These are phyloP conservation scores for Phrixothrix hirtus DNA, from an alignment of 2,888 invertebrate genomes.

Conservation along the genomic window DNA sequence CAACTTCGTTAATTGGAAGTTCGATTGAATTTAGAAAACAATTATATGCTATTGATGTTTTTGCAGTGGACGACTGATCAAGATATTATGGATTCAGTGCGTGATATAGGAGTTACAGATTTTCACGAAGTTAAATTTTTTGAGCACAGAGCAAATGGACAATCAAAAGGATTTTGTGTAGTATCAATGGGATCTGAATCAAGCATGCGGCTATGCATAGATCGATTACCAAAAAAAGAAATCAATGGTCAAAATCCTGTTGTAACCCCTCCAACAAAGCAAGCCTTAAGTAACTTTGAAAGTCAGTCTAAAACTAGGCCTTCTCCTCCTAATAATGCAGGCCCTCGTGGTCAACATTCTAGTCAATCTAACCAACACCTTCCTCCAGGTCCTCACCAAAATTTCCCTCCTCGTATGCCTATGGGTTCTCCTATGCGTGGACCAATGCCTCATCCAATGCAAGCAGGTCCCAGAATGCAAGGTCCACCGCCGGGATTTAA, in stretches of 20 bases:
- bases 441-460: conserved; percentile 57
- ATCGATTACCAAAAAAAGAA: conserved; percentile 92
- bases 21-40: too few relatives aligned
- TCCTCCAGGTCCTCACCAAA: conserved; percentile 62
- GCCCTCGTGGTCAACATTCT: conserved; percentile 64
- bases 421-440: conserved; percentile 56
- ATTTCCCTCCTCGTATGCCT: conserved; percentile 60
- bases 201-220: conserved; percentile 87
- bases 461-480: conserved; percentile 62
- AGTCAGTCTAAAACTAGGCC: conserved; percentile 90
- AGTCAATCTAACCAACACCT: conserved; percentile 62
- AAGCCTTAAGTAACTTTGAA: conserved; percentile 83
- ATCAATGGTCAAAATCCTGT: conserved; percentile 94
- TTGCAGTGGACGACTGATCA: conserved; percentile 97
- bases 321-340: conserved; percentile 71
- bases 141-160: conserved; percentile 98
- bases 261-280: conserved; percentile 94
- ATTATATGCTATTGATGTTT: too few relatives aligned
- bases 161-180: conserved; percentile 97
- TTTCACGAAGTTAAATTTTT: conserved; percentile 98
- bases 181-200: conserved; percentile 91
- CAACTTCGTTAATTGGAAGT: too few relatives aligned
- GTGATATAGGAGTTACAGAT: conserved; percentile 86
- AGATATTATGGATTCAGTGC: conserved; percentile 90
- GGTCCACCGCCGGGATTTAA: conserved; percentile 63